These are phyloP conservation scores for Tor tambroides DNA, from an alignment of 2,113 vertebrate species.

Conservation along the genomic window DNA sequence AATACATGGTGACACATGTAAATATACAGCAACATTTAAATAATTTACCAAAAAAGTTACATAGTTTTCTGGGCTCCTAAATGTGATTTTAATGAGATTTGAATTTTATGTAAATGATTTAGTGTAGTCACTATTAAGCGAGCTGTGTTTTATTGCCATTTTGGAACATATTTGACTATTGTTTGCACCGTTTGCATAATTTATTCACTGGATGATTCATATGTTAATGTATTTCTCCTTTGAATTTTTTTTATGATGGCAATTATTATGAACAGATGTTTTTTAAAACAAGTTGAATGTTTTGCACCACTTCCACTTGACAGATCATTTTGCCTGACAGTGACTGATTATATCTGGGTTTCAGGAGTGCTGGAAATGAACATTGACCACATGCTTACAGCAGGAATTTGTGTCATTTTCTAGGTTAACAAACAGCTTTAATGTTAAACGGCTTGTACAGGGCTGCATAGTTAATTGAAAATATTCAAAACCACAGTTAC, in stretches of 20 bases:
- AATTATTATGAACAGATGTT: background rate
- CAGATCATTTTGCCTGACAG: background rate
- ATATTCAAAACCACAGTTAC: background rate
- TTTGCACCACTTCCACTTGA: background rate
- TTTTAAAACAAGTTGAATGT: background rate
- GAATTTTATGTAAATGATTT: background rate
- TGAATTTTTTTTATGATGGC: background rate
- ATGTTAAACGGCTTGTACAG: background rate
- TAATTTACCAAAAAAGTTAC: background rate
- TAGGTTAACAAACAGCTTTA: background rate
- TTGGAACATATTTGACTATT: slow-evolving; percentile 2
- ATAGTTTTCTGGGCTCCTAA: background rate
- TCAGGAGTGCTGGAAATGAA: background rate
- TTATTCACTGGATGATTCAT: slow-evolving; percentile 10
- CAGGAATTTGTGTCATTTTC: background rate
- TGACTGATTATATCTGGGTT: background rate
- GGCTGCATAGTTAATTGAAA: background rate
- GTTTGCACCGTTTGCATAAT: background rate
- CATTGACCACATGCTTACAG: background rate
- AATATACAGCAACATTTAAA: background rate
- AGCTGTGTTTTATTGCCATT: background rate
- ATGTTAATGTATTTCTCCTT: background rate
- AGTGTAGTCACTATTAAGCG: background rate
- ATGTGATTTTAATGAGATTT: background rate
- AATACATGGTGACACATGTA: background rate